Conservation (phyloP, 2,797 vertebrate genomes). For the Eulemur coronatus region DNA sequence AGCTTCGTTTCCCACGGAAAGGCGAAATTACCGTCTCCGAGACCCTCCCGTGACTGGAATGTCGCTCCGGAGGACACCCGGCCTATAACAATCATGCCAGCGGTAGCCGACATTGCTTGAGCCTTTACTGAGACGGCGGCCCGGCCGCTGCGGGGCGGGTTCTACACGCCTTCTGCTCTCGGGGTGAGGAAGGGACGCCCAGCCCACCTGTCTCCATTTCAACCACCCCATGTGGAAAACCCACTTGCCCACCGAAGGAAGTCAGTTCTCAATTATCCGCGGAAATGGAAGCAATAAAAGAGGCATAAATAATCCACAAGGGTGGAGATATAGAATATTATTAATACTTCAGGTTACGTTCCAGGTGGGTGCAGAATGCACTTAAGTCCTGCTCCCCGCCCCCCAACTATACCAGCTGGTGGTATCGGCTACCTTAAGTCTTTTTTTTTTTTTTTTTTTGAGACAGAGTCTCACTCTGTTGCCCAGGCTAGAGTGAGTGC, state of each 20-base stretch:
- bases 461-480: too few species aligned
- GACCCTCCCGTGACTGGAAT: too few species aligned
- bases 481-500: too few species aligned
- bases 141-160: neutral
- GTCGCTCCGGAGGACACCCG: neutral
- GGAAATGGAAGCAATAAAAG: neutral
- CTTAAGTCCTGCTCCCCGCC: too few species aligned
- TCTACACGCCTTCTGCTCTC: accelerated
- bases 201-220: neutral
- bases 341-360: neutral
- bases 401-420: neutral
- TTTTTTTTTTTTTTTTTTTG: too few species aligned
- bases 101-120: accelerated
- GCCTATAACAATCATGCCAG: neutral
- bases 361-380: neutral
- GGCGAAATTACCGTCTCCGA: neutral
- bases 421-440: too few species aligned
- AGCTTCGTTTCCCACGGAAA: neutral
- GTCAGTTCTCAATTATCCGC: neutral
- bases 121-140: too few species aligned
- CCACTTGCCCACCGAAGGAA: neutral
- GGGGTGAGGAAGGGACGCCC: too few species aligned
- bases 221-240: neutral
- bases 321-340: too few species aligned
- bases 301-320: neutral